phyloP scores from a whole-genome alignment of 2,113 vertebrate species.

The Semicossyphus pulcher region DNA sequence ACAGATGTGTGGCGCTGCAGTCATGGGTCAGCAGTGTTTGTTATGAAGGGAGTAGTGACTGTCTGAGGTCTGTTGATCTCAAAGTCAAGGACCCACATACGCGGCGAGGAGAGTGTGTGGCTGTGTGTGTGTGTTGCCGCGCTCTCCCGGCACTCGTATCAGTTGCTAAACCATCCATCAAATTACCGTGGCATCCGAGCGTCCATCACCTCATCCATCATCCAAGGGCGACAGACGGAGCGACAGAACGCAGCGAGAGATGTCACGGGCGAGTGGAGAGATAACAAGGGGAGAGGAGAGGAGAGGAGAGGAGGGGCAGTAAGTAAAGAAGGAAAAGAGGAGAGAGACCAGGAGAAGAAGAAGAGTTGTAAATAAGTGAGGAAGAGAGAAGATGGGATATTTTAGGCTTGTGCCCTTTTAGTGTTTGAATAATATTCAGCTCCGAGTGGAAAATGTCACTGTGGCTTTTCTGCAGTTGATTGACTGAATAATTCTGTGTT shows the following conservation, averaged over 20 bases:
- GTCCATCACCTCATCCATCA: slow-evolving; percentile 75
- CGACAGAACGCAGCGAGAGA: slow-evolving; percentile 54
- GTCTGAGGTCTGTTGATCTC: slow-evolving; percentile 55
- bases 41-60: slow-evolving; percentile 17
- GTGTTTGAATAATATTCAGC: slow-evolving; percentile 10
- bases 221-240: slow-evolving; percentile 72
- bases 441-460: slow-evolving; percentile 1
- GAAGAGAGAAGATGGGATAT: not conserved
- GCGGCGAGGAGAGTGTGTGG: not conserved
- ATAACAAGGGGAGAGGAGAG: slow-evolving; percentile 54
- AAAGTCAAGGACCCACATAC: slow-evolving; percentile 58
- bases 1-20: slow-evolving; percentile 19
- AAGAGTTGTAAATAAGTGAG: not conserved
- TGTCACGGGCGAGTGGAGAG: slow-evolving; percentile 64
- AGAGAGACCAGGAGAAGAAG: not conserved
- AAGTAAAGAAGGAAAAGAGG: not conserved
- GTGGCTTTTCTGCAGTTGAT: slow-evolving; percentile 2
- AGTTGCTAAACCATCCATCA: slow-evolving; percentile 79
- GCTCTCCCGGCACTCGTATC: slow-evolving; percentile 35
- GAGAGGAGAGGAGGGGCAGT: not conserved
- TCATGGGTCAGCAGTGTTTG: slow-evolving; percentile 49
- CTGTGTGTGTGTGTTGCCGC: slow-evolving; percentile 19
- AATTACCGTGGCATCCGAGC: slow-evolving; percentile 74
- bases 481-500: not conserved
- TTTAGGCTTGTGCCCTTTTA: not conserved